Conservation (phyloP, 2,113 vertebrate species). For the Smithornis capensis region DNA sequence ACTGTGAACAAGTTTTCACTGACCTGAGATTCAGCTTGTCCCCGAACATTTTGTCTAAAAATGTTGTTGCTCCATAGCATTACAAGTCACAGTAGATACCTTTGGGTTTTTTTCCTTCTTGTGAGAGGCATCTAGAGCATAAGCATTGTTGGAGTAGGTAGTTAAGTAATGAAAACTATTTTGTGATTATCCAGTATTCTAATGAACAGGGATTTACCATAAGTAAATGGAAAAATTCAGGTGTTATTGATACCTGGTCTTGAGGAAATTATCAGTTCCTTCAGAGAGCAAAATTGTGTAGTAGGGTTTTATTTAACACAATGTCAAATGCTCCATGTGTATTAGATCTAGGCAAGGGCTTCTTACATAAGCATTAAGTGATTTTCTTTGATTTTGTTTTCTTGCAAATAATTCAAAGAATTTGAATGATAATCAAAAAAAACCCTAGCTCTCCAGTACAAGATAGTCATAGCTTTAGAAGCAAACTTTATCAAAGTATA, state of each 20-base stretch:
- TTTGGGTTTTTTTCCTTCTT: background rate
- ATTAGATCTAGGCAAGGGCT: background rate
- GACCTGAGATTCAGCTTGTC: background rate
- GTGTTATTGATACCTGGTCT: background rate
- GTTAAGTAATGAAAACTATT: background rate
- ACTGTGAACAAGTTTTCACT: background rate
- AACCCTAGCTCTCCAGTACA: background rate
- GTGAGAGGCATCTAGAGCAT: background rate
- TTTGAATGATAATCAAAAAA: background rate
- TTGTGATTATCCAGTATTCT: background rate
- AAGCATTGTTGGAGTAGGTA: background rate
- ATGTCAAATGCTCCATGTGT: background rate
- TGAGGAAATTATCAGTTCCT: background rate
- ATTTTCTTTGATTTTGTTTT: background rate
- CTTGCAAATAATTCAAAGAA: background rate
- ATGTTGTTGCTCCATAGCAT: background rate
- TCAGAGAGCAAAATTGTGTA: background rate
- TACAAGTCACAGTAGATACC: background rate
- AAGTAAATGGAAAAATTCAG: background rate
- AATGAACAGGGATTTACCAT: background rate
- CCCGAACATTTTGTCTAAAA: background rate
- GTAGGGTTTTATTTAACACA: rapidly evolving
- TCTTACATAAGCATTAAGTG: background rate
- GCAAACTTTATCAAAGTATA: background rate
- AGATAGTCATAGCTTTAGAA: background rate